These are phyloP conservation scores for Zoanthus solanderi DNA, from an alignment of 92 coral and sea anemone species.

Conservation along the genomic window DNA sequence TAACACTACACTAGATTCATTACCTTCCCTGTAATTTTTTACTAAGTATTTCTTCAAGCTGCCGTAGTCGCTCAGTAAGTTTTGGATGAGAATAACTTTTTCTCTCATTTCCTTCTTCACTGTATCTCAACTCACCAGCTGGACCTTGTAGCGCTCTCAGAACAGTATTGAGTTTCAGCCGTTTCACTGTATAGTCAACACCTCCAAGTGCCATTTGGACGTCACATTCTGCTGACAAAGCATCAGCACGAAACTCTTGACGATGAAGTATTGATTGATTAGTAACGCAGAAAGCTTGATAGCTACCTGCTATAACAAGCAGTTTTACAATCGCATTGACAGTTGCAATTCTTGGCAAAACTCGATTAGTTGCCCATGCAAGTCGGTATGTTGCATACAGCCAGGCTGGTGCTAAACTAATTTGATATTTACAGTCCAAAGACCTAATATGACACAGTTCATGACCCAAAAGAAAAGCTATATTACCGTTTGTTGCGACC, in stretches of 20 bases:
- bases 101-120: constrained; percentile 73
- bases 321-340: constrained; percentile 67
- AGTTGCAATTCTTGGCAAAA: constrained; percentile 63
- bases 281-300: constrained; percentile 58
- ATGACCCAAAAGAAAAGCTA: constrained; percentile 91
- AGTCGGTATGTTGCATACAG: constrained; percentile 80
- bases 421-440: constrained; percentile 68
- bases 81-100: constrained; percentile 88
- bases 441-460: constrained; percentile 84
- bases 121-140: constrained; percentile 67
- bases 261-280: constrained; percentile 65
- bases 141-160: constrained; percentile 72
- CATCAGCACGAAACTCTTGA: constrained; percentile 90
- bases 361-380: constrained; percentile 64
- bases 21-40: constrained; percentile 57
- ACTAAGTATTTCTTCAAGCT: constrained; percentile 74
- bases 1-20: background rate
- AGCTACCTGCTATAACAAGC: constrained; percentile 71
- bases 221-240: constrained; percentile 77
- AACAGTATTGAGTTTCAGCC: constrained; percentile 68
- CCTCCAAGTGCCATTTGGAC: constrained; percentile 80
- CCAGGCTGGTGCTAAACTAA: constrained; percentile 83
- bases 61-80: constrained; percentile 82
- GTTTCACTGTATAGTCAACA: constrained; percentile 77
- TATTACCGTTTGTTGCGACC: constrained; percentile 77